phyloP scores from a whole-genome alignment of 2,888 invertebrate species.

The Microdon myrmicae region DNA sequence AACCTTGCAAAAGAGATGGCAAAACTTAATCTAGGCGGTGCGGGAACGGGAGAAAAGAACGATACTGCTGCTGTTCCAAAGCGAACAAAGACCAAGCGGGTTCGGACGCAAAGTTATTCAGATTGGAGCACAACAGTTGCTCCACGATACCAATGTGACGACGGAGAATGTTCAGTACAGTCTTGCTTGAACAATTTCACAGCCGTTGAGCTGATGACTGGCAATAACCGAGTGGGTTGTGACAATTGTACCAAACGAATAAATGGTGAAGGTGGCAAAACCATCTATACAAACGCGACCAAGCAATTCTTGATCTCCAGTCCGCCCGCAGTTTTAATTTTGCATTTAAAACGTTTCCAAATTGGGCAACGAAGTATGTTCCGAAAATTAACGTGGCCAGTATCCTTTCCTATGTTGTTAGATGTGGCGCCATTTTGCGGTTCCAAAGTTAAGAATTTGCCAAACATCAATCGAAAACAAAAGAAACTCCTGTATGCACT shows the following conservation, averaged over 20 bases:
- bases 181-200: constrained; percentile 95
- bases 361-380: constrained; percentile 78
- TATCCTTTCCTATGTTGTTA: constrained; percentile 85
- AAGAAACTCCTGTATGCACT: constrained; percentile 83
- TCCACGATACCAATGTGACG: constrained; percentile 77
- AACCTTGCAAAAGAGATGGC: constrained; percentile 54
- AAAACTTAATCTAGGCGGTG: constrained; percentile 35
- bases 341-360: constrained; percentile 96
- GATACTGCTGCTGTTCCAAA: constrained; percentile 34
- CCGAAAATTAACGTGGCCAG: constrained; percentile 85
- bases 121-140: constrained; percentile 71
- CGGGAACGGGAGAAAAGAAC: constrained; percentile 1
- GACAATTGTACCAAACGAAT: constrained; percentile 85
- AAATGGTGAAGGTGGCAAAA: constrained; percentile 76
- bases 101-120: constrained; percentile 64
- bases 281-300: constrained; percentile 82
- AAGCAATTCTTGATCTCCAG: constrained; percentile 87
- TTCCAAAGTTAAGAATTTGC: constrained; percentile 72
- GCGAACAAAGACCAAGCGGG: constrained; percentile 55
- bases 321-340: constrained; percentile 92
- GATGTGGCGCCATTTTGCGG: constrained; percentile 94
- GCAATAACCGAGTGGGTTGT: constrained; percentile 93
- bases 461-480: constrained; percentile 73
- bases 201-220: constrained; percentile 87
- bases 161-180: constrained; percentile 84